Evolutionary conservation across 2,888 invertebrate genomes (phyloP).

Genomic region (Diachrysia chrysitis): DNA sequence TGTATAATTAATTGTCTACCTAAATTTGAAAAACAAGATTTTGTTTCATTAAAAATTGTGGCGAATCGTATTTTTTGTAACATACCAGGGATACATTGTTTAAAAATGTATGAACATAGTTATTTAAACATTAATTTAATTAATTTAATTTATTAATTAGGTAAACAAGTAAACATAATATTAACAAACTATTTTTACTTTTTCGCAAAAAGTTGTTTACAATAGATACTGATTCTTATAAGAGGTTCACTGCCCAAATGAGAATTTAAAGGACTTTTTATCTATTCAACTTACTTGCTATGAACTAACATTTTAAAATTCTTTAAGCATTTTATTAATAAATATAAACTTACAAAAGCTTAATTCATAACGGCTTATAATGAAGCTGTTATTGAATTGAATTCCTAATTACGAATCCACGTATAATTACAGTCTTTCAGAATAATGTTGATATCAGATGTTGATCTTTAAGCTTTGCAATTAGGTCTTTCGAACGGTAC

Average conservation of each 20-base stretch:
- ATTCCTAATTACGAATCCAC: neutral
- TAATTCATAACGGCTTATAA: neutral
- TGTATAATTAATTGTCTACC: constrained; percentile 32
- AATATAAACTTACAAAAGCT: neutral
- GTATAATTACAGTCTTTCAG: neutral
- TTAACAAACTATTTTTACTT: too few relatives aligned
- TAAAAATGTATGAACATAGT: neutral
- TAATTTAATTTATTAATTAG: neutral
- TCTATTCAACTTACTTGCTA: too few relatives aligned
- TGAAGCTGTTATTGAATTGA: neutral
- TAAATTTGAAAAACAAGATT: constrained; percentile 10
- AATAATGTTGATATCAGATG: constrained; percentile 13
- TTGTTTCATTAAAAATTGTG: neutral
- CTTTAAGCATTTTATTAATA: neutral
- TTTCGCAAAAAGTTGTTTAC: too few relatives aligned
- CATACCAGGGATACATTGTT: neutral
- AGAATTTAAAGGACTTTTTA: neutral
- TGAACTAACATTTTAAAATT: too few relatives aligned
- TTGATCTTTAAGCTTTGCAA: constrained; percentile 21
- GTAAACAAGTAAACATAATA: too few relatives aligned
- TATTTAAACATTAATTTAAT: neutral
- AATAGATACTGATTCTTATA: neutral
- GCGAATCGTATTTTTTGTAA: neutral
- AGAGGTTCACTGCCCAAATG: neutral
- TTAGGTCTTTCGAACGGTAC: constrained; percentile 26